Base-by-base conservation (phyloP, 2,113 vertebrate genomes). In the Gasterosteus nipponicus region DNA sequence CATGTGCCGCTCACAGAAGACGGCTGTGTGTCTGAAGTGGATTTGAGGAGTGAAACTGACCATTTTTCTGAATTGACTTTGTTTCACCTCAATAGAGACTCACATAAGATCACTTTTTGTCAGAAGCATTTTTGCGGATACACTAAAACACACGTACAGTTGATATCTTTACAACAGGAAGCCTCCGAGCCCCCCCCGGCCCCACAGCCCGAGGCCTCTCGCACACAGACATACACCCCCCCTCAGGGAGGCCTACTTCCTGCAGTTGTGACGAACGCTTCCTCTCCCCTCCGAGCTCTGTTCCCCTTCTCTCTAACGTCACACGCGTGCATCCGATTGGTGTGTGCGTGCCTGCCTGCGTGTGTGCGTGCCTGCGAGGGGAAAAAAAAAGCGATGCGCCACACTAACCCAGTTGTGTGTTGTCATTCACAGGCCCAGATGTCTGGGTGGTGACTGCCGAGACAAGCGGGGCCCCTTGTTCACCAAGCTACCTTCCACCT, bases 201-300 rank as follows among this genome's bases (percentile, higher is more conserved):
- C 1, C 47, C 8, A 7, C 51, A 7, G 74, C 85, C 58, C 42
- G 51, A 53, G 59, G 57, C 63, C 63, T 29, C 31, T 16, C 51
- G 26, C 26, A 69, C 54, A 73, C 54, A 67, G 49, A 71, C 51
- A 47, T 60, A 72, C 61, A 35, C 79, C 11, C 33, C 84, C 78
- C 73, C 70, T 78, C 14, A 70, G 83, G 88, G 91, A 91, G 90
- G 92, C 87, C 86, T 82, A 76, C 86, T 94, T 94, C 93, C 93
- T 94, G 90, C 86, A 68, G 73, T 70, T 79, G 72, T 92, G 90
- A 93, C 88, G 80, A 82, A 65, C 76, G 81, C 84, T 94, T 95
- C 92, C 92, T 91, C 80, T 91, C 80, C 82, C 63, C 80, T 69
- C 63, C 15, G 19, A 75, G 63, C 35, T 78, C 70, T 19, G 71